Evolutionary conservation across 2,797 vertebrate species (phyloP).

Genomic region (Corythornis leucogaster): DNA sequence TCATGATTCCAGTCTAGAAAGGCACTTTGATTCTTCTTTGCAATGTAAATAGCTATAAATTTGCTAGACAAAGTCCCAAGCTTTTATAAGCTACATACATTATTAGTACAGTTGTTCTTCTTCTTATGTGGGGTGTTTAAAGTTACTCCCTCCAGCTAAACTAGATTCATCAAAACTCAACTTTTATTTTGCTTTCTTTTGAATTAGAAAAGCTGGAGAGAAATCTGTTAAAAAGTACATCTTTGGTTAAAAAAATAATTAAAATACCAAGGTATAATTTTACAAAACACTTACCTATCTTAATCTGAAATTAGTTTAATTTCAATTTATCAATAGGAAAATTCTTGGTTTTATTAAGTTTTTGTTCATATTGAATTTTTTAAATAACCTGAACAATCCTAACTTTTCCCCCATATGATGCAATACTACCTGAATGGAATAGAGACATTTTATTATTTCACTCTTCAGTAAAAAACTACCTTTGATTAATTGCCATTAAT

Average conservation of each 20-base stretch:
- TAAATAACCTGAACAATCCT: neutral
- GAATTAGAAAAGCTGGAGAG: neutral
- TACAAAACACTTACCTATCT: neutral
- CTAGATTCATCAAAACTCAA: neutral
- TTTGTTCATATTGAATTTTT: neutral
- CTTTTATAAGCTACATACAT: neutral
- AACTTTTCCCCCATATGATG: neutral
- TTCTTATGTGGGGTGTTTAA: neutral
- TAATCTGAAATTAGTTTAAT: neutral
- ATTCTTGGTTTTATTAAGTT: neutral
- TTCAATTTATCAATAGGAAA: neutral
- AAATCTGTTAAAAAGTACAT: neutral
- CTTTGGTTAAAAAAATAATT: neutral
- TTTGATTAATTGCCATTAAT: neutral
- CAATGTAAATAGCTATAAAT: constrained; percentile 27
- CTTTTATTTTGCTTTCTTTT: neutral
- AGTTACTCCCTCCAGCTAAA: neutral
- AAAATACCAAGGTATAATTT: neutral
- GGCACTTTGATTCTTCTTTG: constrained; percentile 18
- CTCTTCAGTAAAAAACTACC: neutral
- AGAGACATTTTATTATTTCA: neutral
- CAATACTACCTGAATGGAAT: neutral
- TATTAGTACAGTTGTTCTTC: neutral
- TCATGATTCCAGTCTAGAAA: neutral
- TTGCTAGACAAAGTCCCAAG: neutral